Base-by-base conservation (phyloP, 2,888 invertebrate genomes). In the Syrista parreyssii region DNA sequence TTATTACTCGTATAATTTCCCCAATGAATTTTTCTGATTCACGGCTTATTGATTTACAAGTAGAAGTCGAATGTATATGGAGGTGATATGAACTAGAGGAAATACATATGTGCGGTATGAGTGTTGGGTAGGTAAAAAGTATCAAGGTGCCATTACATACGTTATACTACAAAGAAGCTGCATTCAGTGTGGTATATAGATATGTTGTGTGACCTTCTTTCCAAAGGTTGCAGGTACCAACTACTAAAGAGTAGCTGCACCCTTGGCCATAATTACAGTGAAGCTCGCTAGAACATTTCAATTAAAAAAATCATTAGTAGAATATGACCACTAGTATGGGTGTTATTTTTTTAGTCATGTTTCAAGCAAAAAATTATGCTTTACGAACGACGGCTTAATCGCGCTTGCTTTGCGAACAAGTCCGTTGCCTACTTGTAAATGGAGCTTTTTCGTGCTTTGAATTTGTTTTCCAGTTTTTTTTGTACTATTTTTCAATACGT, bases 251-350 rank as follows among this genome's bases (percentile, higher is more conserved):
- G 31, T 11, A 71, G 71, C 31, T 6, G 15, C 71, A 33, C 76
- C 69, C 78, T 79, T 76, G 78, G 74, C 79, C 69, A 73, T 79
- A 76, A 79, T 81, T 79, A 40, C 76, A 72, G 32, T 30, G 68
- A 40, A 55, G 69, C 4, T 36, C 12, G 32, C 75, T 31, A 68
- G 30, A 76, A 78, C 68, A 76, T 71, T 74, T 68, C 75, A 79
- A 81, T 81, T 81, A 76, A 79, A 81, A 79, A 77, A 73, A 72
- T 74, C 68, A 15, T 55, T 68, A 76, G 75, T 72, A 40, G 32
- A 35, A 71, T 71, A 32, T 31, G 12, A 71, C 55, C 15, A 4
- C 31, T 33, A 30, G 69, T 32, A 23, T 23, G 2, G 55, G 15
- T 23, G 71, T 30, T 71, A 71, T 68, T 69, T 71, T 71, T 23